phyloP scores from a whole-genome alignment of 1,140 invertebrate genomes.

The Drosophila tropicalis region DNA sequence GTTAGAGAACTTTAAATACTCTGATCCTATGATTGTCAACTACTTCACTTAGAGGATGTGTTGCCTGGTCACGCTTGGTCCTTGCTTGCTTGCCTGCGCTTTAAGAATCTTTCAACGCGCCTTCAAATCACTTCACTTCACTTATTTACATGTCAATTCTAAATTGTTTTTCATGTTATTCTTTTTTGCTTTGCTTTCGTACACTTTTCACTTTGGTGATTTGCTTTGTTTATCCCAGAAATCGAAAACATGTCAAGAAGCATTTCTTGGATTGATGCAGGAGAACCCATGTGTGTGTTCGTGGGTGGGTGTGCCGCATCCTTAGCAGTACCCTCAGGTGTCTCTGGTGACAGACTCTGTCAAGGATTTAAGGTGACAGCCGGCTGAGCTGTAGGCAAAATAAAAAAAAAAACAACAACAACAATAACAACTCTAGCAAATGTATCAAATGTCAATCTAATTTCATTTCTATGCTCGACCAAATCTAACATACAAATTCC shows the following conservation, averaged over 20 bases:
- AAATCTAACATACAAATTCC: slow-evolving; percentile 38
- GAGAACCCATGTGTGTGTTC: slow-evolving; percentile 41
- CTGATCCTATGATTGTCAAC: background rate
- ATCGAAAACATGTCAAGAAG: slow-evolving; percentile 73
- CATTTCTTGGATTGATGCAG: slow-evolving; percentile 54
- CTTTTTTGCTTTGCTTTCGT: slow-evolving; percentile 24
- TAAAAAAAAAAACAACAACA: slow-evolving; percentile 17
- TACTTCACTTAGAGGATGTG: slow-evolving; percentile 2
- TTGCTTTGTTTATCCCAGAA: slow-evolving; percentile 58
- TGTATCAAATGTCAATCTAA: slow-evolving; percentile 82
- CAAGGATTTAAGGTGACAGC: slow-evolving; percentile 60
- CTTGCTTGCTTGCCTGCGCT: background rate
- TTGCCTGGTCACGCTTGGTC: slow-evolving; percentile 30
- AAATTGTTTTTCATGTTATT: slow-evolving; percentile 78
- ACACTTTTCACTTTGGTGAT: slow-evolving; percentile 56
- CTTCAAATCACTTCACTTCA: slow-evolving; percentile 17
- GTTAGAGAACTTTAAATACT: slow-evolving; percentile 25
- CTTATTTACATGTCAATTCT: slow-evolving; percentile 80
- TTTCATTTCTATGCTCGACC: slow-evolving; percentile 79
- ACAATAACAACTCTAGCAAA: slow-evolving; percentile 34
- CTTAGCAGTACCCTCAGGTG: slow-evolving; percentile 52
- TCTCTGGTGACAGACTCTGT: slow-evolving; percentile 60
- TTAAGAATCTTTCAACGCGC: background rate
- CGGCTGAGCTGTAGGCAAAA: slow-evolving; percentile 39
- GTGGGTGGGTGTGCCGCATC: slow-evolving; percentile 42